Evolutionary conservation across 2,797 vertebrate genomes (phyloP).

Genomic region (Erithacus rubecula): DNA sequence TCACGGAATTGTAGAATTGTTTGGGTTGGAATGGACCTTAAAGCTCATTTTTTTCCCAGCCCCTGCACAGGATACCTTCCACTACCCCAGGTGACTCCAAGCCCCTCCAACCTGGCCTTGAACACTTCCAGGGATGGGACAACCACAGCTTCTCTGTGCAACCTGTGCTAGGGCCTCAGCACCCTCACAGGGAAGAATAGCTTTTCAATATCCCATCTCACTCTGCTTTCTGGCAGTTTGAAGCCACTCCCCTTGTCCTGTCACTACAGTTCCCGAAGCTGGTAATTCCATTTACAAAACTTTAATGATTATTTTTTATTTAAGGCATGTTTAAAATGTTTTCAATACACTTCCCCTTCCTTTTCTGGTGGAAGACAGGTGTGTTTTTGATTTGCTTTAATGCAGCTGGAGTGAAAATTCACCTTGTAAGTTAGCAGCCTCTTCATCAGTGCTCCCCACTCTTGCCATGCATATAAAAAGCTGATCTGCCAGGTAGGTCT

Average conservation of each 20-base stretch:
- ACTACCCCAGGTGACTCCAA: rapidly evolving
- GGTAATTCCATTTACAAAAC: not conserved
- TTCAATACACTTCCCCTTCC: not conserved
- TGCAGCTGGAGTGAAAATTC: not conserved
- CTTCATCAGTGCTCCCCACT: not conserved
- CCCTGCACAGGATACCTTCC: not conserved
- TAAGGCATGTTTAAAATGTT: not conserved
- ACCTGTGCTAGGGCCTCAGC: rapidly evolving
- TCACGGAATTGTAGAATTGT: not conserved
- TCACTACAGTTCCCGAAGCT: not conserved
- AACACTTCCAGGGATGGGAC: not conserved
- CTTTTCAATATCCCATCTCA: not conserved
- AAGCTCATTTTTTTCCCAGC: not conserved
- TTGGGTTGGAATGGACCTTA: not conserved
- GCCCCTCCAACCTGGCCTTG: rapidly evolving
- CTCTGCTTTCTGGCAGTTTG: not conserved
- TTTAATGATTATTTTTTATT: not conserved
- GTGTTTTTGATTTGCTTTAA: not conserved
- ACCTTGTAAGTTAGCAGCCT: not conserved
- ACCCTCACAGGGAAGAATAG: rapidly evolving
- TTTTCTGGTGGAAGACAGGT: not conserved
- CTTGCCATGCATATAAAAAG: constrained; percentile 6
- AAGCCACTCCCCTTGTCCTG: not conserved
- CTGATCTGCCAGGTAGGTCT: constrained; percentile 1
- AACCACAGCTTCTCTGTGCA: not conserved